Percentiles rank a stretch among this genome's conserved stretches.
phyloP scores from a whole-genome alignment of 2,113 vertebrate genomes.

The Lasiurus cinereus region DNA sequence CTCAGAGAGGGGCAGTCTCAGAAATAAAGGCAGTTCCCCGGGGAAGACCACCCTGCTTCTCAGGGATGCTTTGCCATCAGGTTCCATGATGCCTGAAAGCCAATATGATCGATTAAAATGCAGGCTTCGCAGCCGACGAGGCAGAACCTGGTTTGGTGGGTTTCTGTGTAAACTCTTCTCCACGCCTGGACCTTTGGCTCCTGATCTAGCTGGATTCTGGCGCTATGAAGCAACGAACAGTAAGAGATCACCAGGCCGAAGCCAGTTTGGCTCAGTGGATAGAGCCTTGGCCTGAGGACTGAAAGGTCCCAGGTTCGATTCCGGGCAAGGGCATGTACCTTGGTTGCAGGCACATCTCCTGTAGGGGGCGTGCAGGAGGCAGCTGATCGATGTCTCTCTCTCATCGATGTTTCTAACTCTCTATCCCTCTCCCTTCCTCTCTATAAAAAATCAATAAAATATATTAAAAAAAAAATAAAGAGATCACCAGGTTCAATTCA shows the following conservation, averaged over 20 bases:
- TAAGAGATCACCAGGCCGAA: background rate
- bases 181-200: background rate
- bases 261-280: too few species aligned
- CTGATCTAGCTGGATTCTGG: background rate
- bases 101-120: background rate
- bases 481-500: constrained; percentile 9
- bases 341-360: too few species aligned
- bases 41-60: background rate
- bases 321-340: too few species aligned
- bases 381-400: too few species aligned
- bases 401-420: too few species aligned
- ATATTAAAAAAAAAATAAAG: too few species aligned
- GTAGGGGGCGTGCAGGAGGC: too few species aligned
- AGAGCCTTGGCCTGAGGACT: too few species aligned
- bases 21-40: background rate
- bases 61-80: background rate
- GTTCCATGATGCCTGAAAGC: background rate
- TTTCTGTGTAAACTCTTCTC: background rate
- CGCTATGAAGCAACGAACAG: background rate
- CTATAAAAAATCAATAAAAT: too few species aligned
- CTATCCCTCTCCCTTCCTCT: too few species aligned
- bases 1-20: background rate
- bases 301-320: too few species aligned
- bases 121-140: background rate
- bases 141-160: background rate